Percentiles rank a stretch among this genome's conserved stretches.
Evolutionary conservation across 2,888 invertebrate species (phyloP).

Genomic region (Chromoteleia sp.): DNA sequence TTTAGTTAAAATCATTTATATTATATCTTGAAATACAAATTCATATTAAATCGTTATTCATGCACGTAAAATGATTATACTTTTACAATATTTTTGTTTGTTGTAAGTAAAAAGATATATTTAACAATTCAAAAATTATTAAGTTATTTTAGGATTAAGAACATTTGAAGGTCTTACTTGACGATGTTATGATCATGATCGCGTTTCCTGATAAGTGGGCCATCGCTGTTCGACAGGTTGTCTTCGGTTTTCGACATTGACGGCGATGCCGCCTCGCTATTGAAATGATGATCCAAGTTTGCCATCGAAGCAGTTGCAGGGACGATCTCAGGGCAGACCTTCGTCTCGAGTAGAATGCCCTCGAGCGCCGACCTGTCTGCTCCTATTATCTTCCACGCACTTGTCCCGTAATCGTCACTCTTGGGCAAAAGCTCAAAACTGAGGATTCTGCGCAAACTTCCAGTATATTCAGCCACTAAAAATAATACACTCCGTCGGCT

Average conservation of each 20-base stretch:
- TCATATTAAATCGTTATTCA: too few relatives aligned
- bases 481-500: constrained; percentile 50
- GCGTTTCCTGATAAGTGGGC: constrained; percentile 79
- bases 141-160: background rate
- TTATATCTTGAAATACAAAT: too few relatives aligned
- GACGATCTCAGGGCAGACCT: constrained; percentile 47
- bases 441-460: constrained; percentile 61
- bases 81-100: too few relatives aligned
- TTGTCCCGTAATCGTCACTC: constrained; percentile 58
- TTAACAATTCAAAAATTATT: too few relatives aligned
- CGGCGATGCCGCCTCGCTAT: constrained; percentile 74
- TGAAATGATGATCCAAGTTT: constrained; percentile 63
- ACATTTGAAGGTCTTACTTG: constrained; percentile 65
- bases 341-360: constrained; percentile 58
- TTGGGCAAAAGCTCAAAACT: constrained; percentile 54
- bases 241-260: constrained; percentile 82
- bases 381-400: constrained; percentile 58
- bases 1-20: too few relatives aligned
- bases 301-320: constrained; percentile 51
- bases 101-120: too few relatives aligned
- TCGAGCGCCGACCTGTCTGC: constrained; percentile 59
- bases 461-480: constrained; percentile 58
- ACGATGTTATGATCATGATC: constrained; percentile 71
- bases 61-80: too few relatives aligned
- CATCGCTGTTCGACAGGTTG: constrained; percentile 82